phyloP scores from a whole-genome alignment of 1,140 invertebrate genomes.

The Caenorhabditis briggsae region DNA sequence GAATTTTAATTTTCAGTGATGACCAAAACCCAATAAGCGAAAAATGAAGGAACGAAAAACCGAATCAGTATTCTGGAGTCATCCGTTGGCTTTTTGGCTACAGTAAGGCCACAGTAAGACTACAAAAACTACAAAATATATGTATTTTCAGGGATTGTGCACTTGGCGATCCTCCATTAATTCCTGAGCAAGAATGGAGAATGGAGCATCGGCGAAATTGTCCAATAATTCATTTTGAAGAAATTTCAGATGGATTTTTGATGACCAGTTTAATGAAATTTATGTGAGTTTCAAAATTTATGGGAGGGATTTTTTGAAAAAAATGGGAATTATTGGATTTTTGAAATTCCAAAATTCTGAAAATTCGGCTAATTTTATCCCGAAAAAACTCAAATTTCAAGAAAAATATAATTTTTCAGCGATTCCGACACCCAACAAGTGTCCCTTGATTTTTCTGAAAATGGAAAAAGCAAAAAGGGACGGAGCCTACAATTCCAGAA shows the following conservation, averaged over 20 bases:
- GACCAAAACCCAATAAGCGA: neutral
- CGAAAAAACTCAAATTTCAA: no score
- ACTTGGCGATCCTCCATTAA: neutral
- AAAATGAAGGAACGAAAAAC: neutral
- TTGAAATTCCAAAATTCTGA: no score
- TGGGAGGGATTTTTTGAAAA: neutral
- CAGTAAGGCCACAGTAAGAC: neutral
- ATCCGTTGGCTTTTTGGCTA: neutral
- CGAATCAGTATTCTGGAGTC: neutral
- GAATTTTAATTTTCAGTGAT: conserved; percentile 5
- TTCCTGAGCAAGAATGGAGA: conserved; percentile 1
- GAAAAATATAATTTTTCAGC: conserved; percentile 20
- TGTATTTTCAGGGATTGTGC: conserved; percentile 4
- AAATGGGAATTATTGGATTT: no score
- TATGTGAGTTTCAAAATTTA: conserved; percentile 4
- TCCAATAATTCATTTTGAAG: neutral
- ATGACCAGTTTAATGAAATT: conserved; percentile 7
- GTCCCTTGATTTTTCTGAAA: conserved; percentile 22
- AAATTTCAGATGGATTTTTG: neutral
- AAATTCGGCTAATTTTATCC: no score
- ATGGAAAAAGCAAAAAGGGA: conserved; percentile 24
- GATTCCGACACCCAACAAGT: neutral
- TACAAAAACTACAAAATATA: no score
- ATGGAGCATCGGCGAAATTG: neutral
- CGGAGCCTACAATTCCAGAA: neutral